Conservation (phyloP, 2,797 vertebrate genomes). For the Bovichtus variegatus region DNA sequence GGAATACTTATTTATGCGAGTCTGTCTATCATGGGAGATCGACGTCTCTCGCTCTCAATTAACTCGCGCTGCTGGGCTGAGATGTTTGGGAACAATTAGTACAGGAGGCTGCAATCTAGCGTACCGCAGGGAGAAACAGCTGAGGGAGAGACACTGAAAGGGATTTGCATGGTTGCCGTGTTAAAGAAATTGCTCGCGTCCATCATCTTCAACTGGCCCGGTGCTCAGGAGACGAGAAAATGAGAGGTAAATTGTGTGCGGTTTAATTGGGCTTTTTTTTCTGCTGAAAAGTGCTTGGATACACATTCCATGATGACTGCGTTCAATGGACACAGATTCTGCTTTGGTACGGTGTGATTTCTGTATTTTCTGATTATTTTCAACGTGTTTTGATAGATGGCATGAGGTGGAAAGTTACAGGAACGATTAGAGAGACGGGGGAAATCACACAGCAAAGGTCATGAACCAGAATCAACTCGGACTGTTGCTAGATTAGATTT, state of each 20-base stretch:
- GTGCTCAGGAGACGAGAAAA: slow-evolving; percentile 66
- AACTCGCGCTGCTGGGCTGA: slow-evolving; percentile 59
- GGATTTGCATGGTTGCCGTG: slow-evolving; percentile 75
- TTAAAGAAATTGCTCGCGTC: slow-evolving; percentile 77
- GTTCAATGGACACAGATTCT: slow-evolving; percentile 4
- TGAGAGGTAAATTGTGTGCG: slow-evolving; percentile 73
- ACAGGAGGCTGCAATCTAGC: slow-evolving; percentile 71
- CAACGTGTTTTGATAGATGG: not conserved
- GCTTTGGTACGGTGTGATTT: not conserved
- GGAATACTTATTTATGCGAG: slow-evolving; percentile 58
- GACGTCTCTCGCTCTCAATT: slow-evolving; percentile 70
- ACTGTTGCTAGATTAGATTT: slow-evolving; percentile 6
- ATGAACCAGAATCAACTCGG: slow-evolving; percentile 13
- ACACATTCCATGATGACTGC: slow-evolving; percentile 21
- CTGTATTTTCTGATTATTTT: slow-evolving; percentile 23
- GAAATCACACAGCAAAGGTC: slow-evolving; percentile 18
- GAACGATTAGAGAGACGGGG: not conserved
- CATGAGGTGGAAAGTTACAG: not conserved
- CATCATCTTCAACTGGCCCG: slow-evolving; percentile 72
- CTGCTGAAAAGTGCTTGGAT: slow-evolving; percentile 37
- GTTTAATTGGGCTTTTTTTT: slow-evolving; percentile 64
- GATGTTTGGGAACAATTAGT: slow-evolving; percentile 79
- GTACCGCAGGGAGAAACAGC: slow-evolving; percentile 56
- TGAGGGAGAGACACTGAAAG: slow-evolving; percentile 59
- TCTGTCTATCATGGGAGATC: slow-evolving; percentile 68